These are phyloP conservation scores for Xiphophorus maculatus DNA, from an alignment of 2,113 vertebrate genomes.

Conservation along the genomic window DNA sequence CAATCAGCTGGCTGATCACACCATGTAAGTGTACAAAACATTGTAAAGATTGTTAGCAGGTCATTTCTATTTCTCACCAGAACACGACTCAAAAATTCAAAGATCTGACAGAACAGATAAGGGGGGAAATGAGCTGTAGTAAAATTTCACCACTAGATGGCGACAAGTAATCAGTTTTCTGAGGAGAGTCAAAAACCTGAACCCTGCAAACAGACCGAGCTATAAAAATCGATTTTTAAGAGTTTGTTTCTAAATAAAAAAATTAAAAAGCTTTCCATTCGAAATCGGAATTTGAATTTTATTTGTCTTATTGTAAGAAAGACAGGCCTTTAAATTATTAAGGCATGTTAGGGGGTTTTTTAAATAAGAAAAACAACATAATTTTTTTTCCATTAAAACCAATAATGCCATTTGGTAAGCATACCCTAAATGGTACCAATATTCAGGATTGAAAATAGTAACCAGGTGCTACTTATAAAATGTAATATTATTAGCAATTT, in stretches of 20 bases:
- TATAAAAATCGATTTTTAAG: background rate
- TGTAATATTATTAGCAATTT: background rate
- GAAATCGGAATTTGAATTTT: background rate
- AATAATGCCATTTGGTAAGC: background rate
- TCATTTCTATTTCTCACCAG: background rate
- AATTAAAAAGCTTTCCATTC: background rate
- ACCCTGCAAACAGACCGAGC: too few relatives aligned
- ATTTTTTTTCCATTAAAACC: background rate
- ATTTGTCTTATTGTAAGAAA: background rate
- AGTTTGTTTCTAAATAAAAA: background rate
- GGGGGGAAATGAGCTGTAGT: background rate
- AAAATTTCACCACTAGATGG: constrained; percentile 44
- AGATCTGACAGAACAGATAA: too few relatives aligned
- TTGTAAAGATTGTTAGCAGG: background rate
- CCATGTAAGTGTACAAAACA: too few relatives aligned
- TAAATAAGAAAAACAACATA: too few relatives aligned
- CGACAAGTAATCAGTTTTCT: constrained; percentile 18
- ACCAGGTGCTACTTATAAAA: background rate
- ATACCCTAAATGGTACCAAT: too few relatives aligned
- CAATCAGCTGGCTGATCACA: too few relatives aligned
- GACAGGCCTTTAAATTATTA: background rate
- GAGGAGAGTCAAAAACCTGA: background rate
- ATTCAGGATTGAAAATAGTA: background rate
- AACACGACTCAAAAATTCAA: background rate
- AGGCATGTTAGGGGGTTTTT: background rate